phyloP scores from a whole-genome alignment of 2,797 vertebrate species.

The Leptodactylus fallax region DNA sequence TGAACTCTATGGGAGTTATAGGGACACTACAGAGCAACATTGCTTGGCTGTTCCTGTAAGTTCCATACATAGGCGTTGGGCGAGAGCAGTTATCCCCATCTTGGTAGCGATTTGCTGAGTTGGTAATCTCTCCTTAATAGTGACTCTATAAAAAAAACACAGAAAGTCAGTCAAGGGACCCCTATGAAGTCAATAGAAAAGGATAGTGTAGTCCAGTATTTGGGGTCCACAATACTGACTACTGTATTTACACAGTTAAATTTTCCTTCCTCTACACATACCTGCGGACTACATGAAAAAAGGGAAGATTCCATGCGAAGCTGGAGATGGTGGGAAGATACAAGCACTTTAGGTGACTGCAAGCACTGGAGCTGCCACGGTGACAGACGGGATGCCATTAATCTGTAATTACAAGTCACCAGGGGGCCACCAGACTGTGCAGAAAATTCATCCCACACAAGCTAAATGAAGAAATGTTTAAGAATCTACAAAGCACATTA shows the following conservation, averaged over 20 bases:
- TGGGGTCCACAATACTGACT: not conserved
- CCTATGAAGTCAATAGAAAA: not conserved
- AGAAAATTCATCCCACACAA: slow-evolving; percentile 28
- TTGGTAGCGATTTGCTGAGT: no score
- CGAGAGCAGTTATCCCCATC: no score
- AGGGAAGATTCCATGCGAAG: not conserved
- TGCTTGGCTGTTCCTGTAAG: no score
- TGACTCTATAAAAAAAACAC: no score
- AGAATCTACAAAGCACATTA: not conserved
- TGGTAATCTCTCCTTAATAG: no score
- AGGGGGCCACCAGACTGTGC: slow-evolving; percentile 35
- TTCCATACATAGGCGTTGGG: no score
- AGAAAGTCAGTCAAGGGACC: not conserved
- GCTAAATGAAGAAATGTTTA: slow-evolving; percentile 19
- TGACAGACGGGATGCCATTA: slow-evolving; percentile 54
- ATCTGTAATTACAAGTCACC: slow-evolving; percentile 58
- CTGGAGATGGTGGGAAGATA: not conserved
- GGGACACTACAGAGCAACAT: no score
- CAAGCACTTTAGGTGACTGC: slow-evolving; percentile 27
- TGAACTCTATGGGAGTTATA: no score
- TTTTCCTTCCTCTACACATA: not conserved
- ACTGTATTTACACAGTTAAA: not conserved
- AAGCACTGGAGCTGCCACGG: slow-evolving; percentile 37
- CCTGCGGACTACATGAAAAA: not conserved
- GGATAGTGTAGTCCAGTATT: not conserved